Base-by-base conservation (phyloP, 2,888 invertebrate genomes). In the Parnassius apollo region DNA sequence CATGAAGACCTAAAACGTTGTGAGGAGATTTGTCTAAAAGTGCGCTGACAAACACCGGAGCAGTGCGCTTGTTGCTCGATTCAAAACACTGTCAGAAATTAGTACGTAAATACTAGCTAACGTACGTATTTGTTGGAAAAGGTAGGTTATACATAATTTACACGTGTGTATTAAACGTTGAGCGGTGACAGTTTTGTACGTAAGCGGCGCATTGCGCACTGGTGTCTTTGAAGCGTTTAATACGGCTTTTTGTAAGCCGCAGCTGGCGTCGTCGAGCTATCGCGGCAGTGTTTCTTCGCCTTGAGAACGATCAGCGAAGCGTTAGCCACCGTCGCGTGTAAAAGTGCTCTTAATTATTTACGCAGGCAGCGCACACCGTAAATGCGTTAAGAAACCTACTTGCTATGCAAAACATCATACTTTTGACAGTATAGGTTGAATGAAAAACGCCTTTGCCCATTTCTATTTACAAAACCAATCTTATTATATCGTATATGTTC, bases 271-370 rank as follows among this genome's bases (percentile, higher is more conserved):
- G 59, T 45, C 46, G 58, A 42, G 55, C 67, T 59, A 59, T 42
- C 53, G 64, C 63, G 59, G 60, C 63, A 68, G 54, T 62, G 62
- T 66, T 62, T 22, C 53, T 51, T 61, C 53, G 55, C 59, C 66
- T 59, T 45, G 61, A 66, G 65, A 61, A 63, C 61, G 64, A 66
- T 65, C 65, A 62, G 64, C 58, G 59, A 55, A 64, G 64, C 66
- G 68, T 64, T 10, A 68, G 68, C 53, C 46, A 63, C 66, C 70
- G 72, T 68, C 76, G 70, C 77, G 76, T 71, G 76, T 77, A 81
- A 82, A 82, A 88, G 88, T 81, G 83, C 78, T 74, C 83, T 89
- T 85, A 88, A 88, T 88, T 88, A 89, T 88, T 87, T 71, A 89
- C 83, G 81, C 75, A 72, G 73, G 71, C 74, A 74, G 74, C 74